Conservation (phyloP, 2,888 invertebrate species). For the Choristoneura rosaceana region DNA sequence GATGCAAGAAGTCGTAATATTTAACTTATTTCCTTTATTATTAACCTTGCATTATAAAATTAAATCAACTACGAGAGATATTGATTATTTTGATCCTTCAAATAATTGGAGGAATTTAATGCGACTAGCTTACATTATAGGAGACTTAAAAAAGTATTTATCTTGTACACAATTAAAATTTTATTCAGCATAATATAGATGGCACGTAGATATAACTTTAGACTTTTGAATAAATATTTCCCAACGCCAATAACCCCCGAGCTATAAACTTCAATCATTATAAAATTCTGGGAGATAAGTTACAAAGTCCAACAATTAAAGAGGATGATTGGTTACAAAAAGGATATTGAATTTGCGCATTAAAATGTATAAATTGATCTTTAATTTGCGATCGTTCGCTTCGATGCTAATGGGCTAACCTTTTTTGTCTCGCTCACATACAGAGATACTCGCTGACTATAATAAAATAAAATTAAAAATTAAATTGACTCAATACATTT, state of each 20-base stretch:
- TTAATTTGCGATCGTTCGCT: conserved; percentile 30
- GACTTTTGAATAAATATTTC: conserved; percentile 1
- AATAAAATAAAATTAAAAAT: background rate
- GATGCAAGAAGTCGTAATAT: background rate
- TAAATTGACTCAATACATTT: background rate
- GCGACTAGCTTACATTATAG: background rate
- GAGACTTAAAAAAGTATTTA: background rate
- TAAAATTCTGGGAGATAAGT: conserved; percentile 17
- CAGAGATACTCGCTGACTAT: background rate
- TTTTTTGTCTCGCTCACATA: conserved; percentile 10
- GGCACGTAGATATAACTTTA: background rate
- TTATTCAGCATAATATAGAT: background rate
- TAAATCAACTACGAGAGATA: background rate
- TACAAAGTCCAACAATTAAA: conserved; percentile 30
- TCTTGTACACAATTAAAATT: background rate
- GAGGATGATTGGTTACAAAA: conserved; percentile 36
- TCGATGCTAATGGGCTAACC: conserved; percentile 25
- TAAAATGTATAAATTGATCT: conserved; percentile 34
- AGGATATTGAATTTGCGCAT: conserved; percentile 33
- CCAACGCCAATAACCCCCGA: background rate
- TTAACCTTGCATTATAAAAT: background rate
- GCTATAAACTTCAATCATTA: conserved; percentile 11
- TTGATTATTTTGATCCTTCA: background rate
- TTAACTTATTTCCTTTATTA: background rate
- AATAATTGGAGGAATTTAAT: background rate